Percentiles rank a stretch among this genome's conserved stretches.
Evolutionary conservation across 2,113 vertebrate genomes (phyloP).

Genomic region (Pomatostomus ruficeps): DNA sequence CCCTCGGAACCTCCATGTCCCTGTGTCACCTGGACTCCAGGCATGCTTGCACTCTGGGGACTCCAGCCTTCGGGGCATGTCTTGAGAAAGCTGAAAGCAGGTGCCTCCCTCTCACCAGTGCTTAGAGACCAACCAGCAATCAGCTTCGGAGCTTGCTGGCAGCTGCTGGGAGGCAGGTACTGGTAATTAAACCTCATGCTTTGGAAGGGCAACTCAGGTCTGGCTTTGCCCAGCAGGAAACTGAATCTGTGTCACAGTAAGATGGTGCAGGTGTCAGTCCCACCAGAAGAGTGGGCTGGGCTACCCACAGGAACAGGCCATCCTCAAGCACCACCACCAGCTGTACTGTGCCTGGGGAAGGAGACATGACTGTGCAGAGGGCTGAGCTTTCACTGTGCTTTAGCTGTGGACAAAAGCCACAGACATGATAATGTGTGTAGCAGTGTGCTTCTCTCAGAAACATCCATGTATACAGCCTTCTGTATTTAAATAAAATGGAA

Average conservation of each 20-base stretch:
- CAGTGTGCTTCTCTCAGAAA: not conserved
- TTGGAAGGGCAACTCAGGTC: not conserved
- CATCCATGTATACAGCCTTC: not conserved
- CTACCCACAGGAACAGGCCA: fast-evolving
- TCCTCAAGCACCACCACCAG: not conserved
- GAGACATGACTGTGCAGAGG: fast-evolving
- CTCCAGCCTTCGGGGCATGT: not conserved
- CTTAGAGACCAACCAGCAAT: not conserved
- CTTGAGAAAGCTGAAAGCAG: not conserved
- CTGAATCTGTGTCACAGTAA: fast-evolving
- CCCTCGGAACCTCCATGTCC: not conserved
- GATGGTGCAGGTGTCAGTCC: not conserved
- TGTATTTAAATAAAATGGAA: not conserved
- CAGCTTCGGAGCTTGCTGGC: not conserved
- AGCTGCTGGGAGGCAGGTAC: not conserved
- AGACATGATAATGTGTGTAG: not conserved
- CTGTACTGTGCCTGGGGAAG: not conserved
- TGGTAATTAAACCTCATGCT: not conserved
- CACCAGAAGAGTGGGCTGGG: fast-evolving
- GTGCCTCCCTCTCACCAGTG: not conserved
- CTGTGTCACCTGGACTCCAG: not conserved
- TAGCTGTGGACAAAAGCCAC: not conserved
- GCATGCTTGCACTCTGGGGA: not conserved
- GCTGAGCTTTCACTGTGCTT: not conserved
- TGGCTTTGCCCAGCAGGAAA: not conserved